These are phyloP conservation scores for Noctua pronuba DNA, from an alignment of 2,888 invertebrate genomes.

Conservation along the genomic window DNA sequence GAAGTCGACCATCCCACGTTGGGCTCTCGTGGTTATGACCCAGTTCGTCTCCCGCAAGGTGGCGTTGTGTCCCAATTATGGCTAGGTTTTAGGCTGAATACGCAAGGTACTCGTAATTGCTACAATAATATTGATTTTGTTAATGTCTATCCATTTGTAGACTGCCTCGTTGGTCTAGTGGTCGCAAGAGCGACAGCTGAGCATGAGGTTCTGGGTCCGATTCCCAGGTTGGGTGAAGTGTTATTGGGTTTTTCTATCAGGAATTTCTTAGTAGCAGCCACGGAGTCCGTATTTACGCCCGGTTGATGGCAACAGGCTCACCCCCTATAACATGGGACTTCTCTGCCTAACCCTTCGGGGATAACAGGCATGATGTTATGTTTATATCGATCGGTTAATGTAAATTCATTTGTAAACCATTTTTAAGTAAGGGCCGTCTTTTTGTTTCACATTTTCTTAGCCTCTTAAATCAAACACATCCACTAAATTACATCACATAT, in stretches of 20 bases:
- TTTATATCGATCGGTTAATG: not conserved
- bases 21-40: not conserved
- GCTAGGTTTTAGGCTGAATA: not conserved
- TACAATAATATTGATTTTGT: not conserved
- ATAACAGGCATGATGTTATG: not conserved
- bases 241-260: not conserved
- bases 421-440: not conserved
- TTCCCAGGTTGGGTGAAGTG: not conserved
- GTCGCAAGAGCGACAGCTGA: too few relatives aligned
- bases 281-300: not conserved
- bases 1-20: not conserved
- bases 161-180: not conserved
- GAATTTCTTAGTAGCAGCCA: not conserved
- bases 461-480: constrained; percentile 15
- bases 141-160: too few relatives aligned
- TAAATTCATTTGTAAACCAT: not conserved
- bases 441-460: not conserved
- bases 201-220: not conserved
- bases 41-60: not conserved
- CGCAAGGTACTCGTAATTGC: not conserved
- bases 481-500: constrained; percentile 23
- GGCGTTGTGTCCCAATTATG: not conserved
- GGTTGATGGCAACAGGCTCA: not conserved
- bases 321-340: not conserved
- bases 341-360: too few relatives aligned